phyloP scores from a whole-genome alignment of 2,888 invertebrate species.

The Pteria penguin region DNA sequence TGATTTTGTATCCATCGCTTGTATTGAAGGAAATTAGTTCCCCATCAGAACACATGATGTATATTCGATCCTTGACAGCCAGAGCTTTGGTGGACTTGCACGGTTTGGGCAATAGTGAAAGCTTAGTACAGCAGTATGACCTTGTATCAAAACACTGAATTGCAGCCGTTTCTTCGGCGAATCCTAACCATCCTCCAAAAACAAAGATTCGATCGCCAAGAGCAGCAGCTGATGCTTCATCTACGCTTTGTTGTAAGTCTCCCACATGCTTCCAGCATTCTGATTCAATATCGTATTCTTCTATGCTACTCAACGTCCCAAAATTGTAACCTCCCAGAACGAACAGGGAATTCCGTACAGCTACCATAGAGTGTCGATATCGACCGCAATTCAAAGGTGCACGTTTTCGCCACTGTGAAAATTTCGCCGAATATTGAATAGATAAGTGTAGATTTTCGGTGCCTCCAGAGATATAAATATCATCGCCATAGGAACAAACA shows the following conservation, averaged over 20 bases:
- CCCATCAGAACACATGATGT: conserved; percentile 48
- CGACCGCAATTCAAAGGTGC: conserved; percentile 46
- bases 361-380: conserved; percentile 58
- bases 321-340: conserved; percentile 56
- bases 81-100: conserved; percentile 47
- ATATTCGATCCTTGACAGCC: conserved; percentile 41
- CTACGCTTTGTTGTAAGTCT: conserved; percentile 49
- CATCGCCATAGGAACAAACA: conserved; percentile 55
- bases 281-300: conserved; percentile 52
- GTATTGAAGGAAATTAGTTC: conserved; percentile 46
- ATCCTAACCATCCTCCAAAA: conserved; percentile 57
- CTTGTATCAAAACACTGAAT: conserved; percentile 57
- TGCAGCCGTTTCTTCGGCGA: conserved; percentile 44
- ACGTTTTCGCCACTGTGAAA: conserved; percentile 52
- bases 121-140: conserved; percentile 40
- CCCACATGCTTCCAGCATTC: conserved; percentile 53
- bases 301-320: conserved; percentile 50
- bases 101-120: conserved; percentile 49
- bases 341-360: conserved; percentile 47
- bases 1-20: conserved; percentile 30
- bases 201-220: conserved; percentile 49
- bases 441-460: conserved; percentile 40
- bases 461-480: conserved; percentile 58
- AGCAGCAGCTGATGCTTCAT: conserved; percentile 48
- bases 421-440: conserved; percentile 50